These are phyloP conservation scores for Notospermus geniculatus DNA, from an alignment of 1,140 invertebrate species.

Conservation along the genomic window DNA sequence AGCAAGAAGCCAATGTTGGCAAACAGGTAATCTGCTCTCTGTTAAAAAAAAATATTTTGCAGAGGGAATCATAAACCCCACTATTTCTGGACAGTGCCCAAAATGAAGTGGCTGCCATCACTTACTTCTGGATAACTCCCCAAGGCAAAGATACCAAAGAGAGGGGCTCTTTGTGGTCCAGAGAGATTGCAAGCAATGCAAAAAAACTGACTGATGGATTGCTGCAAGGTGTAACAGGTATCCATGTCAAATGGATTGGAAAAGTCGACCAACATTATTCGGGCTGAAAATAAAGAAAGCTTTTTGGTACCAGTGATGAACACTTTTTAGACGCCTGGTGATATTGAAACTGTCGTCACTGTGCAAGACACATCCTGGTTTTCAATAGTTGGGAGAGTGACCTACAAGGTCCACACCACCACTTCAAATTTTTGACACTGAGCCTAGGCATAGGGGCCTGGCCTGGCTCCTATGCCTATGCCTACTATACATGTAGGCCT, in stretches of 20 bases:
- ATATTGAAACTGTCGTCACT: too few species aligned
- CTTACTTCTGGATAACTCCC: constrained; percentile 28
- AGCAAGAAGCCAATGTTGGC: not conserved
- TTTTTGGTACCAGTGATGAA: not conserved
- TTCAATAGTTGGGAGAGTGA: too few species aligned
- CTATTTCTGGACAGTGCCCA: not conserved
- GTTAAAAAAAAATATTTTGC: not conserved
- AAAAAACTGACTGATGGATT: constrained; percentile 29
- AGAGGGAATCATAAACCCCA: not conserved
- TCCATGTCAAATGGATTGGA: constrained; percentile 14
- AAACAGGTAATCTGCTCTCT: not conserved
- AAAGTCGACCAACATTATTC: constrained; percentile 29
- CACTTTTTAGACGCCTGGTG: too few species aligned
- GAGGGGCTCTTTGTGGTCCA: constrained; percentile 29
- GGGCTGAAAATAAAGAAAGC: constrained; percentile 23
- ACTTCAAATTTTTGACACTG: too few species aligned
- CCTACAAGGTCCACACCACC: too few species aligned
- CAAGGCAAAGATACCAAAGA: constrained; percentile 30
- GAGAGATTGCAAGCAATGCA: constrained; percentile 29
- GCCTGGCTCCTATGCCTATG: too few species aligned
- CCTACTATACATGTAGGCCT: too few species aligned
- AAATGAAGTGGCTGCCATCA: not conserved
- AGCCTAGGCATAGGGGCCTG: too few species aligned
- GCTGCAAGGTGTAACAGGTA: constrained; percentile 15
- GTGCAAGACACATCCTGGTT: too few species aligned